These are phyloP conservation scores for Vicugna pacos DNA, from an alignment of 2,113 vertebrate species.

Conservation along the genomic window DNA sequence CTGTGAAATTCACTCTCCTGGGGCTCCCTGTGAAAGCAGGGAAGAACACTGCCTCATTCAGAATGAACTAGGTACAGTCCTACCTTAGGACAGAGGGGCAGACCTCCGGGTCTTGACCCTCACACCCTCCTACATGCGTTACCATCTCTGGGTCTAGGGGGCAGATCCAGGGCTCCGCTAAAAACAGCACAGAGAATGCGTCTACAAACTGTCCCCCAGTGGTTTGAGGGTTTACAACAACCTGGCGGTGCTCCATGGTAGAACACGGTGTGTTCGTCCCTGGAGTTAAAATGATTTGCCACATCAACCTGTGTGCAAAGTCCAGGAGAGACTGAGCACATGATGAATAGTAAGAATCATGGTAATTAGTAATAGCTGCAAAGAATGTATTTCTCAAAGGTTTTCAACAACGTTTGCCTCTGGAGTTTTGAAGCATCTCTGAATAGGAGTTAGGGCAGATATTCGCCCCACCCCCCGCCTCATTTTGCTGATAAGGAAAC, in stretches of 20 bases:
- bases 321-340: background rate
- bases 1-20: background rate
- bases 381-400: background rate
- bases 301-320: background rate
- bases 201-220: background rate
- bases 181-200: background rate
- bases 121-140: fast-evolving
- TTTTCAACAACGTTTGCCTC: background rate
- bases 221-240: background rate
- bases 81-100: background rate
- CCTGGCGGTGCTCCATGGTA: background rate
- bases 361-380: background rate
- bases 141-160: background rate
- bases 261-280: background rate
- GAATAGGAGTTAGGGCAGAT: background rate
- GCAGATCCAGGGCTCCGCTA: background rate
- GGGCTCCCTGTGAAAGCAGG: background rate
- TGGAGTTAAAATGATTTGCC: background rate
- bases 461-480: too few relatives aligned
- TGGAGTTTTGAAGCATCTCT: background rate
- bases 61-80: background rate
- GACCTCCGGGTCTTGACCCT: background rate
- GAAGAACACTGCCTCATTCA: background rate
- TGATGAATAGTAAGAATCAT: background rate
- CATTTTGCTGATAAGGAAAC: background rate